A percentile compares a stretch with the other conserved stretches of the same genome.
Evolutionary conservation across 2,113 vertebrate genomes (phyloP).

Genomic region (Motacilla tschutschensis): DNA sequence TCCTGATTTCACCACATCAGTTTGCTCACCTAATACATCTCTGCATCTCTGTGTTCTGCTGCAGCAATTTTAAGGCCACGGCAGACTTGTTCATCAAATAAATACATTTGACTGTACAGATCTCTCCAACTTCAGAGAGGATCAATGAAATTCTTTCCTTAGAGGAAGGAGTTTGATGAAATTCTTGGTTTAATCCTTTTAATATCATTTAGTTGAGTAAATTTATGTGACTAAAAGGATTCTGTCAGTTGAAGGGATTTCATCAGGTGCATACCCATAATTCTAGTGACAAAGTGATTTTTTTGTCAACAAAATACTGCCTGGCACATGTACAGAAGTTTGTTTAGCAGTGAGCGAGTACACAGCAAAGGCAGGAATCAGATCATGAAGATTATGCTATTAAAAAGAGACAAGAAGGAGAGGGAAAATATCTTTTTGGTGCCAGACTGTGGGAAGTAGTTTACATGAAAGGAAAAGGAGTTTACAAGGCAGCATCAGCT

Average conservation of each 20-base stretch:
- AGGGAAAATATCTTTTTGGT: slow-evolving; percentile 4
- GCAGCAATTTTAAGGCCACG: background rate
- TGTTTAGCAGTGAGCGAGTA: background rate
- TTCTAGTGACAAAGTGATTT: slow-evolving; percentile 40
- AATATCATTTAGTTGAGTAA: slow-evolving; percentile 26
- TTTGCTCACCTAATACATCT: background rate
- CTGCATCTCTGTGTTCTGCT: background rate
- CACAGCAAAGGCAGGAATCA: background rate
- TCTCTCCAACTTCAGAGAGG: slow-evolving; percentile 20
- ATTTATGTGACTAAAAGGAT: slow-evolving; percentile 44
- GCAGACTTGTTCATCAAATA: slow-evolving; percentile 3
- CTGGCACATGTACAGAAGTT: background rate
- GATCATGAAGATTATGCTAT: background rate
- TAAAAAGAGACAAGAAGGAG: slow-evolving; percentile 2
- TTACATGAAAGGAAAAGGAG: slow-evolving; percentile 9
- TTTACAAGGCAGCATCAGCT: slow-evolving; percentile 8
- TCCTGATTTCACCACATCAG: rapidly evolving
- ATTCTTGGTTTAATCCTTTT: slow-evolving; percentile 41
- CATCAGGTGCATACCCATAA: background rate
- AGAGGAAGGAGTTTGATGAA: slow-evolving; percentile 19
- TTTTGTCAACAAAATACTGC: slow-evolving; percentile 38
- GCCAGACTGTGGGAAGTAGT: slow-evolving; percentile 22
- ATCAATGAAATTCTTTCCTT: slow-evolving; percentile 47
- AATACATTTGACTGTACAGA: slow-evolving; percentile 6
- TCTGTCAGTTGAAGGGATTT: slow-evolving; percentile 53